Evolutionary conservation across 2,797 vertebrate species (phyloP).

Genomic region (Pseudomugil tenellus): DNA sequence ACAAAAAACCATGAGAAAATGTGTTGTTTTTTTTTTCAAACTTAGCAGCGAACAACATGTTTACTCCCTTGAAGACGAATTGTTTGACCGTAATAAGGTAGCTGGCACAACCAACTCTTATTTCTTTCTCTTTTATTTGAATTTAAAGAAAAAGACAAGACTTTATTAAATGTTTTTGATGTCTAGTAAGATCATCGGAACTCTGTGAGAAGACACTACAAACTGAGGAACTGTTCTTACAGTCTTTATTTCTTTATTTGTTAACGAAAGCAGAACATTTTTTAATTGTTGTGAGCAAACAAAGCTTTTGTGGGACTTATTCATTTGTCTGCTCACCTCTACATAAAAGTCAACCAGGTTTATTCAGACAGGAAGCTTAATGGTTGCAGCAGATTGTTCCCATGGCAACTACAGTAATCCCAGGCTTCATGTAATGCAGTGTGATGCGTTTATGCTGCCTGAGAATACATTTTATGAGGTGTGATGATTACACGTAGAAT

Average conservation of each 20-base stretch:
- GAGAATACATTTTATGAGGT: conserved; percentile 68
- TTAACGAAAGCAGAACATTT: conserved; percentile 5
- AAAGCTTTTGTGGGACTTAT: conserved; percentile 37
- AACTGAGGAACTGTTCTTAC: no score
- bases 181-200: no score
- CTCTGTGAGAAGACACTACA: no score
- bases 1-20: conserved; percentile 51
- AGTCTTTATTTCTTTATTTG: conserved; percentile 14
- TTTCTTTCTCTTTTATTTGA: conserved; percentile 6
- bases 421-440: conserved; percentile 39
- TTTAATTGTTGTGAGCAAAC: conserved; percentile 27
- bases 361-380: conserved; percentile 56
- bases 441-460: conserved; percentile 40
- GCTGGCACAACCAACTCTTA: conserved; percentile 6
- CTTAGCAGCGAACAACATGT: conserved; percentile 57
- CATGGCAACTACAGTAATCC: conserved; percentile 41
- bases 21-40: conserved; percentile 22
- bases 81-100: conserved; percentile 29
- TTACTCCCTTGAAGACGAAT: conserved; percentile 51
- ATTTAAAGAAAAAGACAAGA: conserved; percentile 3
- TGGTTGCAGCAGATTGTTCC: conserved; percentile 36
- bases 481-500: conserved; percentile 71
- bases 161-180: neutral
- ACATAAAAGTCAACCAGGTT: conserved; percentile 26
- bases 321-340: conserved; percentile 34